Evolutionary conservation across 2,888 invertebrate genomes (phyloP).

Genomic region (Gnatocerus cornutus): DNA sequence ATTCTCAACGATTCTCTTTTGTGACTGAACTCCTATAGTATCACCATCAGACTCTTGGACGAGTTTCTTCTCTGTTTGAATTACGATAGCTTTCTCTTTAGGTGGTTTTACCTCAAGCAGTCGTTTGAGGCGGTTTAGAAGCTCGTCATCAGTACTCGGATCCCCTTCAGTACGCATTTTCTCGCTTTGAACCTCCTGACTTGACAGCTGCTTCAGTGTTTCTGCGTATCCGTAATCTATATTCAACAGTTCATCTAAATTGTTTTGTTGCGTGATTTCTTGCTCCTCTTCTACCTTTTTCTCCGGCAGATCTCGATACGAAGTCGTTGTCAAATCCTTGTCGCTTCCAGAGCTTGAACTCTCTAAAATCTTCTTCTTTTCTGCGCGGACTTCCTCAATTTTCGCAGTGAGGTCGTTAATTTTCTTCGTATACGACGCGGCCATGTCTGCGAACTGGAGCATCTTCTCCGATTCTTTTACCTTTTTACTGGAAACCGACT

Average conservation of each 20-base stretch:
- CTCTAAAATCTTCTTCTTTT: slow-evolving; percentile 71
- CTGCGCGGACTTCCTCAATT: slow-evolving; percentile 76
- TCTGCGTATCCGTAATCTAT: slow-evolving; percentile 63
- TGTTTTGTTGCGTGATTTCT: slow-evolving; percentile 7
- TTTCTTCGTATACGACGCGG: slow-evolving; percentile 74
- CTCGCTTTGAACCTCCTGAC: slow-evolving; percentile 31
- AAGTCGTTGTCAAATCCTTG: slow-evolving; percentile 35
- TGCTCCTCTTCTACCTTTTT: not conserved
- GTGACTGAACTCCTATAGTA: slow-evolving; percentile 56
- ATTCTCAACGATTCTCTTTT: slow-evolving; percentile 9
- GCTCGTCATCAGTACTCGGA: slow-evolving; percentile 45
- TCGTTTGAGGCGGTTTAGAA: slow-evolving; percentile 53
- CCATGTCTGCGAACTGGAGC: slow-evolving; percentile 71
- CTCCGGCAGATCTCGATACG: slow-evolving; percentile 63
- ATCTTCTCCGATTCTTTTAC: slow-evolving; percentile 23
- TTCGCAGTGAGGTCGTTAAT: slow-evolving; percentile 74
- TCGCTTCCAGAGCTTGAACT: slow-evolving; percentile 25
- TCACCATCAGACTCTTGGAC: slow-evolving; percentile 31
- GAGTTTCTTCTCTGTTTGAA: slow-evolving; percentile 27
- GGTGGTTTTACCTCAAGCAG: slow-evolving; percentile 36
- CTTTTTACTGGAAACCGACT: slow-evolving; percentile 1
- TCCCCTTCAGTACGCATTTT: slow-evolving; percentile 38
- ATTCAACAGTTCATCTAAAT: slow-evolving; percentile 56
- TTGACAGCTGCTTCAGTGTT: slow-evolving; percentile 57
- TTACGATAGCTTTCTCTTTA: not conserved